Percentiles rank a stretch among this genome's conserved stretches.
phyloP scores from a whole-genome alignment of 2,113 vertebrate species.

The Neolamprologus kungweensis region DNA sequence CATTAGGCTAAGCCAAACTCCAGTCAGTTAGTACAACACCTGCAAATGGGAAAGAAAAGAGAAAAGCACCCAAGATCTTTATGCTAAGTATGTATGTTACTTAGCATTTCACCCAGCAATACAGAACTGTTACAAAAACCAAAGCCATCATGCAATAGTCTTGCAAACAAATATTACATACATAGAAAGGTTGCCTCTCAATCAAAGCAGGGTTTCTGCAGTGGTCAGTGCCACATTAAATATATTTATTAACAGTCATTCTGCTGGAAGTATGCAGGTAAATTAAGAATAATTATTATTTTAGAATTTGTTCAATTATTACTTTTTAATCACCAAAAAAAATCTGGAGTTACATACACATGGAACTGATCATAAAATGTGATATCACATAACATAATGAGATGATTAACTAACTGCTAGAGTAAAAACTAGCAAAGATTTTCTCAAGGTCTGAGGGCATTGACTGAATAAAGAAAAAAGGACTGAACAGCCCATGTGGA shows the following conservation, averaged over 20 bases:
- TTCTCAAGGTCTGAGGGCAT: background rate
- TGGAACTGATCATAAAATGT: background rate
- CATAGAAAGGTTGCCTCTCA: background rate
- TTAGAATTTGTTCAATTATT: background rate
- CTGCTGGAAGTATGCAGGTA: background rate
- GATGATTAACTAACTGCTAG: background rate
- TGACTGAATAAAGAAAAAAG: background rate
- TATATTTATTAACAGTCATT: background rate
- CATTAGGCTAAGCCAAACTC: background rate
- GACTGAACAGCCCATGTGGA: background rate
- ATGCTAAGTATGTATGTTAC: background rate
- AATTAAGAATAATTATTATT: background rate
- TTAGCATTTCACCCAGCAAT: background rate
- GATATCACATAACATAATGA: background rate
- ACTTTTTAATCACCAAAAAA: background rate
- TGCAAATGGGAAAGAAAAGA: background rate
- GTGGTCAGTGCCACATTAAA: background rate
- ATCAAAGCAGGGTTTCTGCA: background rate
- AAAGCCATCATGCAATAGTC: background rate
- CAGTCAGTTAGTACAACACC: background rate
- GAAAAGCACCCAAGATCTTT: background rate
- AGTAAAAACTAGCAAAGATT: background rate
- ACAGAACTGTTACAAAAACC: background rate
- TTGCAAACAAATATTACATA: background rate
- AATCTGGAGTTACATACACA: background rate